These are phyloP conservation scores for Papilio helenus DNA, from an alignment of 1,140 invertebrate genomes.

Conservation along the genomic window DNA sequence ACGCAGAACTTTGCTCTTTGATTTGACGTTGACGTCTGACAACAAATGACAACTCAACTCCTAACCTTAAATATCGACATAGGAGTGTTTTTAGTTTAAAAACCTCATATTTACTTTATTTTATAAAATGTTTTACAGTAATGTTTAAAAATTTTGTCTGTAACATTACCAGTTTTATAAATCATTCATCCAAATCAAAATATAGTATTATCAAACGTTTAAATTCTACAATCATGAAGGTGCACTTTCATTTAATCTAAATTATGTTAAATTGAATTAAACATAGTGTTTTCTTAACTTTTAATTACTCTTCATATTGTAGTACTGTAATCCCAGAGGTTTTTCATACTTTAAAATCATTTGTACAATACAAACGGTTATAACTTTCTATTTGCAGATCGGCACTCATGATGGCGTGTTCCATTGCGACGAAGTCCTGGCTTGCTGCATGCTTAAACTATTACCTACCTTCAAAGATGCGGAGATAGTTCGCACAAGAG, in stretches of 20 bases:
- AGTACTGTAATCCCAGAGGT: background rate
- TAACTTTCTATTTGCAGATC: conserved; percentile 78
- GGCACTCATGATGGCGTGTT: conserved; percentile 93
- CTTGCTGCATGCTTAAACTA: conserved; percentile 94
- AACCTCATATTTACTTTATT: background rate
- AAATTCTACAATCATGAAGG: conserved; percentile 31
- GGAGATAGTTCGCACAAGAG: conserved; percentile 89
- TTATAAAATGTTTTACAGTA: conserved; percentile 26
- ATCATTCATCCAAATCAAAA: background rate
- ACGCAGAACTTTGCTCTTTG: background rate
- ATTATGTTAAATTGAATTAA: background rate
- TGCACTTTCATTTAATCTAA: background rate
- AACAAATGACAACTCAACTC: background rate
- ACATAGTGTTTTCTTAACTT: background rate
- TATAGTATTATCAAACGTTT: conserved; percentile 7
- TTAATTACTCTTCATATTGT: background rate
- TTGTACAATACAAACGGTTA: background rate
- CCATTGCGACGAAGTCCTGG: conserved; percentile 98
- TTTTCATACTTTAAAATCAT: background rate
- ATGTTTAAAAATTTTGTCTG: conserved; percentile 39
- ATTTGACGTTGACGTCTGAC: background rate
- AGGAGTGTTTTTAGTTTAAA: background rate
- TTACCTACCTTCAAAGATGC: conserved; percentile 93
- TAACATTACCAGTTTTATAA: conserved; percentile 29
- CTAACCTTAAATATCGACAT: background rate